Evolutionary conservation across 2,113 vertebrate genomes (phyloP).

Genomic region (Lamprologus callipterus): DNA sequence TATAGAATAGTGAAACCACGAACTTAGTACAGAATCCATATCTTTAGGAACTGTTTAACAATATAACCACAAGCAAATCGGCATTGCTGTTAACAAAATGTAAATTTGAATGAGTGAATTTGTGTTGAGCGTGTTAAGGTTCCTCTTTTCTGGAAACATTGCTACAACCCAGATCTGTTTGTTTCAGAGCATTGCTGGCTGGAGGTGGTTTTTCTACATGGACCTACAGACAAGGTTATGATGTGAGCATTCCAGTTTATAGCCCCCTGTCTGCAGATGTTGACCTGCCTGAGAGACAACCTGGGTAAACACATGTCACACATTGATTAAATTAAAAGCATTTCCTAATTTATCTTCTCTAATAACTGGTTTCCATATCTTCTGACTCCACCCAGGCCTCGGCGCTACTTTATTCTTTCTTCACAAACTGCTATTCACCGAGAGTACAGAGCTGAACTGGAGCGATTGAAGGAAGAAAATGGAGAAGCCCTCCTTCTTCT

Average conservation of each 20-base stretch:
- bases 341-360: not conserved
- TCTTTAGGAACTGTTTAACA: not conserved
- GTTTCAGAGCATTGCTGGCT: slow-evolving; percentile 86
- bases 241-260: slow-evolving; percentile 96
- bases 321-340: not conserved
- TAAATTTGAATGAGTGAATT: not conserved
- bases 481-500: slow-evolving; percentile 82
- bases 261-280: slow-evolving; percentile 86
- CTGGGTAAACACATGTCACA: slow-evolving; percentile 76
- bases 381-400: slow-evolving; percentile 64
- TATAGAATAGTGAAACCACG: not conserved
- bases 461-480: slow-evolving; percentile 85
- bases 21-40: not conserved
- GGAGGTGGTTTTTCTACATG: slow-evolving; percentile 96
- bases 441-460: slow-evolving; percentile 85
- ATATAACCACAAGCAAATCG: not conserved
- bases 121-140: not conserved
- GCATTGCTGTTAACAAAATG: not conserved
- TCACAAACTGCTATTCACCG: slow-evolving; percentile 87
- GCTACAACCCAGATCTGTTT: not conserved
- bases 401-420: slow-evolving; percentile 87
- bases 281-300: slow-evolving; percentile 82
- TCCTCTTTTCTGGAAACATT: not conserved
- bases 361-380: not conserved
- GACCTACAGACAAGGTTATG: slow-evolving; percentile 97